Conservation (phyloP, 2,888 invertebrate species). For the Lumbricus terrestris region DNA sequence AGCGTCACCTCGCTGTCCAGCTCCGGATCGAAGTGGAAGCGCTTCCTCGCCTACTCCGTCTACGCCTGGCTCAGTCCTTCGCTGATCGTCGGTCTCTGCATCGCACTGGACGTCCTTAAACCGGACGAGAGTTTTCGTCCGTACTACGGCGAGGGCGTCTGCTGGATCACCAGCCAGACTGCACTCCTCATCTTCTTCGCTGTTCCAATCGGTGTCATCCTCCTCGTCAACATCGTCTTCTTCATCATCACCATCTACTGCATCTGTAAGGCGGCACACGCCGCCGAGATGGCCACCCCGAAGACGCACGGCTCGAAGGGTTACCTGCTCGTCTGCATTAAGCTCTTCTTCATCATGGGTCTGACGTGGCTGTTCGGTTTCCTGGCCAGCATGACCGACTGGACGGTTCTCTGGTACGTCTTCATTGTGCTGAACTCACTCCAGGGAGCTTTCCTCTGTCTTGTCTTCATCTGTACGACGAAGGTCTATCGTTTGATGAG, state of each 20-base stretch:
- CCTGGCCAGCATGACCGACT: conserved; percentile 53
- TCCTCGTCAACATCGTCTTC: conserved; percentile 62
- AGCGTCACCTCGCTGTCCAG: not conserved
- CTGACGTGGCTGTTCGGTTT: conserved; percentile 61
- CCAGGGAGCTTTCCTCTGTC: conserved; percentile 66
- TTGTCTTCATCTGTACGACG: conserved; percentile 49
- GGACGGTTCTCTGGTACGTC: conserved; percentile 58
- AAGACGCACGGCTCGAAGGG: conserved; percentile 21
- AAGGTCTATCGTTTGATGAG: conserved; percentile 42
- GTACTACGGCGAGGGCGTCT: conserved; percentile 60
- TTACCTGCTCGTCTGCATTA: conserved; percentile 36
- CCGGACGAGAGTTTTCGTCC: conserved; percentile 52
- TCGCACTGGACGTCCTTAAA: conserved; percentile 60
- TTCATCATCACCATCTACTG: conserved; percentile 46
- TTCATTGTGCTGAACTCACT: conserved; percentile 61
- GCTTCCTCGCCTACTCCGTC: conserved; percentile 45
- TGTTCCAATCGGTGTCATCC: conserved; percentile 62
- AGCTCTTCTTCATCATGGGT: conserved; percentile 57
- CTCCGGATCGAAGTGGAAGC: conserved; percentile 34
- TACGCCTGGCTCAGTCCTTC: conserved; percentile 59
- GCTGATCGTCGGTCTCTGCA: conserved; percentile 45
- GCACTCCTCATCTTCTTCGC: conserved; percentile 65
- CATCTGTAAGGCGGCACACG: not conserved
- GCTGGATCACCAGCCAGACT: conserved; percentile 65
- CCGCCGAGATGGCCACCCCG: not conserved